A percentile compares a stretch with the other conserved stretches of the same genome.
These are phyloP conservation scores for Melangyna quadrimaculata DNA, from an alignment of 2,888 invertebrate species.

Conservation along the genomic window DNA sequence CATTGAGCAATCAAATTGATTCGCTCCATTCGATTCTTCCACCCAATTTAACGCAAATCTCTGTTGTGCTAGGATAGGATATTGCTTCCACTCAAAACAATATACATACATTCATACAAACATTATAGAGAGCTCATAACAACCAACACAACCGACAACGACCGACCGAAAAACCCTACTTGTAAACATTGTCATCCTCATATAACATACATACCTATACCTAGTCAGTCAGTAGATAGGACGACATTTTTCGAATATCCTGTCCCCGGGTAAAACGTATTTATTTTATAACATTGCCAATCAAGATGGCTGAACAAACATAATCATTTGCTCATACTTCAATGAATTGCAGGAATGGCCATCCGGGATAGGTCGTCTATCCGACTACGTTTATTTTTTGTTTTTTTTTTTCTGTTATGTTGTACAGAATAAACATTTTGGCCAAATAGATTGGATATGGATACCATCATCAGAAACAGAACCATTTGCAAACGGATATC, in stretches of 20 bases:
- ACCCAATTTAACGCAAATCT: conserved; percentile 70
- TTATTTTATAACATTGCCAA: conserved; percentile 82
- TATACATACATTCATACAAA: neutral
- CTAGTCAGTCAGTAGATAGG: conserved; percentile 38
- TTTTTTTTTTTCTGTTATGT: conserved; percentile 3
- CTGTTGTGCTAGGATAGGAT: conserved; percentile 51
- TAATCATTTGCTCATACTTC: conserved; percentile 77
- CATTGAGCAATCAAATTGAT: conserved; percentile 70
- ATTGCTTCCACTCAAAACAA: conserved; percentile 21
- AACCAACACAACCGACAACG: conserved; percentile 27
- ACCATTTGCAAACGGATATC: conserved; percentile 35
- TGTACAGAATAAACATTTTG: conserved; percentile 54
- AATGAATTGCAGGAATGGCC: conserved; percentile 37
- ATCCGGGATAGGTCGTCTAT: conserved; percentile 16
- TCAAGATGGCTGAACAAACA: conserved; percentile 82
- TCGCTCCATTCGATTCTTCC: conserved; percentile 68
- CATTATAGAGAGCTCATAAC: neutral
- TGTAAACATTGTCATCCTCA: conserved; percentile 43
- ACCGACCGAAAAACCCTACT: conserved; percentile 26
- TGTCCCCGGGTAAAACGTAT: conserved; percentile 75
- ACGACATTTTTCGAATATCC: conserved; percentile 60
- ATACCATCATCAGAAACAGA: neutral
- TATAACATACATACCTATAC: too few relatives aligned
- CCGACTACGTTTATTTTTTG: neutral
- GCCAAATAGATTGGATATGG: conserved; percentile 50